Evolutionary conservation across 1,140 invertebrate genomes (phyloP), one percentile per base, ranked within the genome.

Genomic region (Drosophila persimilis): DNA sequence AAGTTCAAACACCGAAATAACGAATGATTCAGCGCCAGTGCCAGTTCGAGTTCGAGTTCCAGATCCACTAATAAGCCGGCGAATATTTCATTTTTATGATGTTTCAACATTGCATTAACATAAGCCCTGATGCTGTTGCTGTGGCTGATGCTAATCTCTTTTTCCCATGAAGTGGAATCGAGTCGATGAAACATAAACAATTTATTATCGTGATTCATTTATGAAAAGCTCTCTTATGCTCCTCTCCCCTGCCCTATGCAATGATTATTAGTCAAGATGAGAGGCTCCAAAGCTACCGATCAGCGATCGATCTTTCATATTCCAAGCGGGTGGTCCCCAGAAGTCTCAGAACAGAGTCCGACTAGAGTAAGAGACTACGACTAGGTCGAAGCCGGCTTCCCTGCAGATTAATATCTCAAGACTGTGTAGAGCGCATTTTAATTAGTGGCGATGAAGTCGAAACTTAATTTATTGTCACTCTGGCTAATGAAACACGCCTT

Each of bases 401-500:
- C 78, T 79, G 74, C 70, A 90, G 86, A 90, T 90, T 73, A 90
- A 90, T 90, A 90, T 90, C 86, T 89, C 77, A 89, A 74, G 64
- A 79, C 44, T 6, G 45, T 50, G 22, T 24, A 61, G 63, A 75
- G 78, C 81, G 81, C 77, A 80, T 86, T 89, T 88, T 80, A 88
- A 88, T 88, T 88, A 88, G 83, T 73, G 73, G 56, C 46, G 73
- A 72, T 79, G 67, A 63, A 51, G 59, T 51, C 67, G 57, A 83
- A 83, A 75, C 80, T 78, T 77, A 80, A 90, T 90, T 90, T 90
- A 90, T 90, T 90, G 88, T 90, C 88, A 90, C 80, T 80, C 72
- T 46, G 65, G 17, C 80, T 89, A 90, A 90, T 90, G 80, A 90
- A 89, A 84, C 79, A 77, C 69, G 84, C 59, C 69, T 63, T 26